Conservation (phyloP, 2,113 vertebrate genomes). For the Lontra canadensis region DNA sequence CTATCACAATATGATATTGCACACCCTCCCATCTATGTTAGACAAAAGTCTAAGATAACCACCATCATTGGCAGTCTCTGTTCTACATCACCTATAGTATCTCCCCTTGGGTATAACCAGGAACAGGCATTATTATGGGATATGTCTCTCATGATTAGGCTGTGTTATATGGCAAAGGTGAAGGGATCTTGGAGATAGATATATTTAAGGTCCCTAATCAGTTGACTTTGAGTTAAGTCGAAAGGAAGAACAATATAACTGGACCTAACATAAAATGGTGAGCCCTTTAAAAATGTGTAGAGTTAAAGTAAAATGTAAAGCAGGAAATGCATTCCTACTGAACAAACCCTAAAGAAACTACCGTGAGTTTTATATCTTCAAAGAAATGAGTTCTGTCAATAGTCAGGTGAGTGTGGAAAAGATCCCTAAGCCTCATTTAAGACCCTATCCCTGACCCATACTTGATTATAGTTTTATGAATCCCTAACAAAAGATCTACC, state of each 20-base stretch:
- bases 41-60: background rate
- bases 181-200: background rate
- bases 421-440: background rate
- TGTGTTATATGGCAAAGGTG: background rate
- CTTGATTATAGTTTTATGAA: background rate
- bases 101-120: background rate
- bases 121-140: background rate
- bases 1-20: background rate
- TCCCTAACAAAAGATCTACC: background rate
- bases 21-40: background rate
- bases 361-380: background rate
- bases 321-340: background rate
- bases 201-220: background rate
- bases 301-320: background rate
- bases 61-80: too few species aligned
- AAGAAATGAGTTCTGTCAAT: background rate
- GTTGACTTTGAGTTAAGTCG: background rate
- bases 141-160: background rate
- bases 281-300: background rate
- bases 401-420: background rate
- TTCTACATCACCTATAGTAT: too few species aligned
- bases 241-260: background rate
- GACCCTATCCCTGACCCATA: background rate
- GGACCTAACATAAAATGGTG: background rate
- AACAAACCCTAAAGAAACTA: background rate